Conservation (phyloP, 2,797 vertebrate genomes). For the Adelosebastes latens region DNA sequence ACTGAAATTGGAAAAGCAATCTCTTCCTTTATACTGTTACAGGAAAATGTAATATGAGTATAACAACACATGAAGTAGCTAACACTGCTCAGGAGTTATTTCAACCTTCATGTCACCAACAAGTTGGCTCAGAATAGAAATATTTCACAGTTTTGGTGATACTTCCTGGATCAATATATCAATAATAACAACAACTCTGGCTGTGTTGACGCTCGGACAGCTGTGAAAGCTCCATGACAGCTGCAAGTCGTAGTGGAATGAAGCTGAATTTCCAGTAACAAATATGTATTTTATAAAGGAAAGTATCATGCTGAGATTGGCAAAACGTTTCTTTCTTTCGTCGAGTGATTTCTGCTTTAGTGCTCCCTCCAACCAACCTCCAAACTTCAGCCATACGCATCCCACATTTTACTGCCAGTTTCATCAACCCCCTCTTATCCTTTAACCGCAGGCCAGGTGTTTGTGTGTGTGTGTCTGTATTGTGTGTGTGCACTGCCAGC, state of each 20-base stretch:
- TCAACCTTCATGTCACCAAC: background rate
- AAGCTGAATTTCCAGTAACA: background rate
- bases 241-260: background rate
- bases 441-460: constrained; percentile 46
- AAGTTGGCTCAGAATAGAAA: background rate
- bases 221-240: background rate
- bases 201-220: background rate
- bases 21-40: background rate
- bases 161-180: background rate
- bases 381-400: constrained; percentile 5
- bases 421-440: constrained; percentile 24
- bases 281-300: background rate
- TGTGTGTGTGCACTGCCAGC: background rate
- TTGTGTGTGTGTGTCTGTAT: constrained; percentile 13
- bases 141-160: background rate
- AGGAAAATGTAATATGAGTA: background rate
- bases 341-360: background rate
- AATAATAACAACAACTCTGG: background rate
- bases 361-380: constrained; percentile 7
- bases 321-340: background rate
- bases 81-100: background rate
- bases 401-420: constrained; percentile 19
- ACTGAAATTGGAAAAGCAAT: background rate
- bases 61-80: too few species aligned
- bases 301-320: background rate